Conservation (phyloP, 2,888 invertebrate species). For the Desoria tigrina region DNA sequence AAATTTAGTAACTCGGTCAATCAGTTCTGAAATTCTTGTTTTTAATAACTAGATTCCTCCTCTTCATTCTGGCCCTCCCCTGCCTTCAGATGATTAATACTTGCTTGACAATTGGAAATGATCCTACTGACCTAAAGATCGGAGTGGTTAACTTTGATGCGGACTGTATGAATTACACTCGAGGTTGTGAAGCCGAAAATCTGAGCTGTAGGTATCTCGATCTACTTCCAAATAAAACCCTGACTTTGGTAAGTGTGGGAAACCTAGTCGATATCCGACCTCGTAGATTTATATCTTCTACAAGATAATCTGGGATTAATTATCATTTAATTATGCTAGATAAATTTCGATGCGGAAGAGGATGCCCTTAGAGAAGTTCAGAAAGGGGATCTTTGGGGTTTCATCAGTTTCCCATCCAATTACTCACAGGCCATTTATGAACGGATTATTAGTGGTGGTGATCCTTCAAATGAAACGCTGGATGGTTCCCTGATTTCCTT, state of each 20-base stretch:
- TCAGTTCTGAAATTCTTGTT: neutral
- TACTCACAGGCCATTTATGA: constrained; percentile 36
- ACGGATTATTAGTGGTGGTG: constrained; percentile 35
- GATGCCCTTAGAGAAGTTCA: constrained; percentile 32
- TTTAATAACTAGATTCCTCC: constrained; percentile 32
- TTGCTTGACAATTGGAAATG: constrained; percentile 44
- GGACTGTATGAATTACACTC: constrained; percentile 29
- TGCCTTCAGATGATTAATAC: constrained; percentile 39
- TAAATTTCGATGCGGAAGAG: constrained; percentile 35
- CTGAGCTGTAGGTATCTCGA: constrained; percentile 41
- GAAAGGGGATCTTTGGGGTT: constrained; percentile 43
- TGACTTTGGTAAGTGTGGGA: constrained; percentile 31
- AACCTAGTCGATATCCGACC: neutral
- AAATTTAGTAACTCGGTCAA: neutral
- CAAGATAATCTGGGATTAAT: neutral
- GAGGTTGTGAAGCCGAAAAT: constrained; percentile 16
- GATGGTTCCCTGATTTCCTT: constrained; percentile 41
- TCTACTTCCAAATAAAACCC: constrained; percentile 31
- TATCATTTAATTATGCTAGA: constrained; percentile 14
- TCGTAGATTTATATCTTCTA: neutral
- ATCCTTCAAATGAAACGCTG: constrained; percentile 40
- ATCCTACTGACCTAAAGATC: constrained; percentile 39
- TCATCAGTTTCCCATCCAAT: constrained; percentile 36
- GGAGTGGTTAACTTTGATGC: constrained; percentile 42
- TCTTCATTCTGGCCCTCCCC: constrained; percentile 42